Percentiles rank a stretch among this genome's conserved stretches.
Conservation (phyloP, 2,888 invertebrate species). For the Sturmia bella region DNA sequence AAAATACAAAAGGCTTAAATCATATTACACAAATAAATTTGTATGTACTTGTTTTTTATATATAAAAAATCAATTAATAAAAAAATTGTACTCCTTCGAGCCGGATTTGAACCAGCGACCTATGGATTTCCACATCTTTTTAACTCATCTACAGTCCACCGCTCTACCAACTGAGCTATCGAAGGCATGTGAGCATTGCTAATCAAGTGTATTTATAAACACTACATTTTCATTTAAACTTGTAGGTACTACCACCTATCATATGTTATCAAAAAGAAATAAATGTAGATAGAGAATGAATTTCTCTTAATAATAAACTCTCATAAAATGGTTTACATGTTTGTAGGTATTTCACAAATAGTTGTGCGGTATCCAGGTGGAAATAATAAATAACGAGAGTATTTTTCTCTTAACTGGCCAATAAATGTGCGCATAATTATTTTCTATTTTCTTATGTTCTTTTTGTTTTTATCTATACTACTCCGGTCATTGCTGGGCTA, state of each 20-base stretch:
- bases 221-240: no score
- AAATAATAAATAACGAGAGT: not conserved
- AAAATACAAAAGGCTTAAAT: no score
- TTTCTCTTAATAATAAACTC: not conserved
- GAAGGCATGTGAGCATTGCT: conserved; percentile 14
- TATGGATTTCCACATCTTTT: conserved; percentile 83
- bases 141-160: conserved; percentile 76
- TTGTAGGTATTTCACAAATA: no score
- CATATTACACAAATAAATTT: no score
- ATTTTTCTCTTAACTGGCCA: not conserved
- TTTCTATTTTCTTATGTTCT: conserved; percentile 8
- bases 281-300: no score
- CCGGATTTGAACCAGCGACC: conserved; percentile 87
- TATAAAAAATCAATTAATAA: not conserved
- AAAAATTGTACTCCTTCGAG: conserved; percentile 83
- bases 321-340: not conserved
- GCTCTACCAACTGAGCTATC: conserved; percentile 71
- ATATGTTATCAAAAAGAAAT: no score
- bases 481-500: conserved; percentile 39
- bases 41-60: no score
- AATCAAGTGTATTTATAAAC: not conserved
- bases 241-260: no score
- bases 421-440: conserved; percentile 41
- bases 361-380: no score
- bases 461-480: conserved; percentile 31